Base-by-base conservation (phyloP, 2,797 vertebrate genomes). In the Sparus aurata region DNA sequence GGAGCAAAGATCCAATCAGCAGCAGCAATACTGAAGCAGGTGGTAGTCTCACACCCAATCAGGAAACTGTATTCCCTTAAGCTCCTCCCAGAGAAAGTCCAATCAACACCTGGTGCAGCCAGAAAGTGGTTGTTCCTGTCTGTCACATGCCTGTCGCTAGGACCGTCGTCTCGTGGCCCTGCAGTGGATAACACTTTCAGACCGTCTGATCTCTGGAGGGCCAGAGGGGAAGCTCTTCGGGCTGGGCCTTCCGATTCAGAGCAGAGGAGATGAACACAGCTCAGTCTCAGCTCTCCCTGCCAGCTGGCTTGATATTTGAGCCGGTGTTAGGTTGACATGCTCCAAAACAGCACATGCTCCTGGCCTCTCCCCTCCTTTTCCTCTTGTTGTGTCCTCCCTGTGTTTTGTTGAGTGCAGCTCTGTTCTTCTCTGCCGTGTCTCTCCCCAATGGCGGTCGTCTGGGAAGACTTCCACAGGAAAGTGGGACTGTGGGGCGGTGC, bases 401-500 rank as follows among this genome's bases (percentile, higher is more conserved):
- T 72, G 86, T 91, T 87, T 87, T 87, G 55, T 73, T 82, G 82
- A 87, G 89, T 84, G 89, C 87, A 85, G 87, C 76, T 93, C 90
- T 86, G 89, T 84, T 94, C 89, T 86, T 88, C 91, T 92, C 68
- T 76, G 87, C 87, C 74, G 84, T 78, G 86, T 86, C 91, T 91
- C 90, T 93, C 92, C 90, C 93, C 92, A 93, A 92, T 95, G 93
- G 93, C 94, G 93, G 92, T 94, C 83, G 94, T 92, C 94, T 94
- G 94, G 91, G 91, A 95, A 94, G 93, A 96, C 94, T 95, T 95
- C 93, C 93, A 94, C 93, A 94, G 94, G 93, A 93, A 92, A 95
- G 94, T 95, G 93, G 94, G 91, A 94, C 94, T 93, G 91, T 91
- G 91, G 94, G 94, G 95, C 93, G 94, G 94, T 67, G 89, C 93